Evolutionary conservation across 1,140 invertebrate species (phyloP).

Genomic region (Drosophila grimshawi): DNA sequence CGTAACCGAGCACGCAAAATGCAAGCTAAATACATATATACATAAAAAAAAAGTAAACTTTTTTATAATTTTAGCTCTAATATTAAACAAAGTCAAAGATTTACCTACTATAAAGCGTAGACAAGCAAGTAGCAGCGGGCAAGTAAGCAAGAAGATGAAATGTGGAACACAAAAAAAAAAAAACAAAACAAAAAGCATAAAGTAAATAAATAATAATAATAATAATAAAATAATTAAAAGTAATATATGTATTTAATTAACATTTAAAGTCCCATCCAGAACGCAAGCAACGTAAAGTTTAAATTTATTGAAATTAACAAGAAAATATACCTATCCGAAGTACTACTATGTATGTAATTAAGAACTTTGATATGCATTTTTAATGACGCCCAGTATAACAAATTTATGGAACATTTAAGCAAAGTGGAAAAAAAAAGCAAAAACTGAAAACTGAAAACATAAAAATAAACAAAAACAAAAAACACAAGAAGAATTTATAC

Average conservation of each 20-base stretch:
- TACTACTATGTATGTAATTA: constrained; percentile 46
- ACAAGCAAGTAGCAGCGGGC: constrained; percentile 44
- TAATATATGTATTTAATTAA: constrained; percentile 45
- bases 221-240: not conserved
- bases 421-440: constrained; percentile 12
- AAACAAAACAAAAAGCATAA: not conserved
- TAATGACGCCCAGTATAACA: constrained; percentile 67
- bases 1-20: constrained; percentile 31
- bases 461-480: constrained; percentile 34
- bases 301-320: constrained; percentile 42
- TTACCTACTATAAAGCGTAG: constrained; percentile 39
- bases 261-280: constrained; percentile 48
- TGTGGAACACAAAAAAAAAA: not conserved
- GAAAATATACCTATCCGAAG: constrained; percentile 31
- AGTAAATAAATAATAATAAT: not conserved
- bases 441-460: constrained; percentile 8
- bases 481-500: constrained; percentile 68
- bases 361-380: constrained; percentile 82
- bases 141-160: constrained; percentile 12
- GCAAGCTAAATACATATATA: constrained; percentile 31
- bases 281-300: constrained; percentile 30
- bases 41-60: constrained; percentile 19
- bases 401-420: constrained; percentile 31
- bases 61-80: constrained; percentile 42
- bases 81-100: constrained; percentile 45